Evolutionary conservation across 2,888 invertebrate species (phyloP), one percentile per base, ranked within the genome.

Genomic region (Polyommatus icarus): DNA sequence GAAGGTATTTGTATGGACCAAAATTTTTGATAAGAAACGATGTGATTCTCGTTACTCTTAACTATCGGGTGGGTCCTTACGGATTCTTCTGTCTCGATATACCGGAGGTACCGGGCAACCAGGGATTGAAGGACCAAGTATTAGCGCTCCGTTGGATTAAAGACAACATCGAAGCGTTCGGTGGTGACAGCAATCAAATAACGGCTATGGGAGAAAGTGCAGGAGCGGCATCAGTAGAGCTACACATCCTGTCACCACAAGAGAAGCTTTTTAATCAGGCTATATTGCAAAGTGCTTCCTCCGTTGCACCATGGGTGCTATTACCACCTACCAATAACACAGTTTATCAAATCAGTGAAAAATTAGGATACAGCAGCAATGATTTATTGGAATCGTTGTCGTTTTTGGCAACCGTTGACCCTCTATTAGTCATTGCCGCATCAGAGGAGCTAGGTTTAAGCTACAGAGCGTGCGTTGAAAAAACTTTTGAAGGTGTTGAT

Each of bases 201-300:
- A 90, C 89, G 0, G 79, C 90, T 77, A 84, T 83, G 73, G 90
- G 90, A 8, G 85, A 87, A 46, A 89, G 90, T 77, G 87, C 89
- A 57, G 90, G 90, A 1, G 86, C 81, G 10, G 79, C 32, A 46
- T 85, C 88, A 0, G 87, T 85, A 7, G 87, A 87, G 81, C 80
- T 86, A 0, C 89, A 89, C 24, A 80, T 89, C n/a, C 77, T 83
- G 18, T 87, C 84, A 20, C 80, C 82, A 6, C 67, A 85, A 72
- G 87, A 87, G 80, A 85, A 84, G 24, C 79, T 89, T 36, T 90
- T 87, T 76, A 82, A 87, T 76, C 83, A 86, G 78, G 84, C 84
- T 0, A 88, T 90, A 18, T 77, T 86, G 78, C 87, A 90, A 81
- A 90, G 90, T 78, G 90, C 88, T 0, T 81, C 82, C 15, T 78